phyloP scores from a whole-genome alignment of 2,888 invertebrate genomes.

The Conomelus anceps region DNA sequence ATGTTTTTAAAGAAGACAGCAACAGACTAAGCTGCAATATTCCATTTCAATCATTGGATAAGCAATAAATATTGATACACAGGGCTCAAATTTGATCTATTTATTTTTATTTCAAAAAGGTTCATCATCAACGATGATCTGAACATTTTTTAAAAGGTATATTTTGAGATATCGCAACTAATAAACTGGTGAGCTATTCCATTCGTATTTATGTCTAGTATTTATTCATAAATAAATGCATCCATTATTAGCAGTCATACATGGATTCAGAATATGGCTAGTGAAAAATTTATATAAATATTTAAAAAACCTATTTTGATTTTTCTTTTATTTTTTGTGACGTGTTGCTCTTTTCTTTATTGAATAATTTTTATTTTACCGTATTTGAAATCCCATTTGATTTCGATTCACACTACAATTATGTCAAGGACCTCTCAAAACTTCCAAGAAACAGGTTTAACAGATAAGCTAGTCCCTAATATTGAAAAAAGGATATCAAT shows the following conservation, averaged over 20 bases:
- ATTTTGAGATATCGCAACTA: too few relatives aligned
- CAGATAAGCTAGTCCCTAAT: slow-evolving; percentile 17
- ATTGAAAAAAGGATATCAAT: slow-evolving; percentile 1
- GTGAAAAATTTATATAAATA: background rate
- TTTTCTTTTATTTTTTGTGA: background rate
- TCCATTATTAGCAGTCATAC: background rate
- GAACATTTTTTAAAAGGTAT: too few relatives aligned
- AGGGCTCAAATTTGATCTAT: too few relatives aligned
- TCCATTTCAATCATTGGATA: too few relatives aligned
- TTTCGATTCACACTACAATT: background rate
- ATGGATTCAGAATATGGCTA: background rate
- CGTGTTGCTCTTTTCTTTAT: background rate
- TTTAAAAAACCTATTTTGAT: background rate
- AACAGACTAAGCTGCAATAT: too few relatives aligned
- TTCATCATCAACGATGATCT: too few relatives aligned
- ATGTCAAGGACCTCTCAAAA: slow-evolving; percentile 46
- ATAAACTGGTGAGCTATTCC: background rate
- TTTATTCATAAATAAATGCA: background rate
- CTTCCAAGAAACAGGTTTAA: slow-evolving; percentile 38
- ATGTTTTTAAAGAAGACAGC: too few relatives aligned
- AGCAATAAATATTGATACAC: too few relatives aligned
- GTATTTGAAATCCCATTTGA: background rate
- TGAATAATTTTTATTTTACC: background rate
- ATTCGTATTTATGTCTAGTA: background rate
- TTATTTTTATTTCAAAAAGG: too few relatives aligned